These are phyloP conservation scores for Carlito syrichta DNA, from an alignment of 2,113 vertebrate species.

Conservation along the genomic window DNA sequence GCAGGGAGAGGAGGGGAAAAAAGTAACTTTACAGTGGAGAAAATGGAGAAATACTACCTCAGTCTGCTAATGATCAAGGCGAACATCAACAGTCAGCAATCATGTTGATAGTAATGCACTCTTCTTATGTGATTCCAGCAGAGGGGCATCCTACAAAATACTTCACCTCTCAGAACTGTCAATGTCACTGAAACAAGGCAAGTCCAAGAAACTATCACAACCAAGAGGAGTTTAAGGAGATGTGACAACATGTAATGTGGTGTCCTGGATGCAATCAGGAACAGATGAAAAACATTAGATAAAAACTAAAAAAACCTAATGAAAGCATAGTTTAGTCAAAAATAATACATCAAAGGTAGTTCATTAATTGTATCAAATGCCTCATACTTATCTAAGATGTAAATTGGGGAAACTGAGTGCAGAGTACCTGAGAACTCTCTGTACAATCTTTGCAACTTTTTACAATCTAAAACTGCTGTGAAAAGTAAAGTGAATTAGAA, in stretches of 20 bases:
- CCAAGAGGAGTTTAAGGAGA: neutral
- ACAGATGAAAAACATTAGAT: neutral
- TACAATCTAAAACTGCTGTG: neutral
- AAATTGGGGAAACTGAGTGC: neutral
- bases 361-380: neutral
- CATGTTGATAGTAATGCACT: too few relatives aligned
- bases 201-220: neutral
- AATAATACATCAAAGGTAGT: neutral
- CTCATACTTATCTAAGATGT: neutral
- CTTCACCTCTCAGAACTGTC: neutral
- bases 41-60: neutral
- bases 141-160: neutral
- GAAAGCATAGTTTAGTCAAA: neutral
- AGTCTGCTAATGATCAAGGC: neutral
- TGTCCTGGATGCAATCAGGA: neutral
- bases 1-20: neutral
- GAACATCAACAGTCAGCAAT: neutral
- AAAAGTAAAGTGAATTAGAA: neutral
- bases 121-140: too few relatives aligned
- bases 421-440: neutral
- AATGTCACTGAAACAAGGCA: neutral
- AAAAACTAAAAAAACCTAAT: neutral
- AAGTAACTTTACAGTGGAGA: neutral
- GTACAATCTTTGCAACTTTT: too few relatives aligned
- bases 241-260: neutral